Percentiles rank a stretch among this genome's conserved stretches.
phyloP scores from a whole-genome alignment of 2,888 invertebrate genomes.

The Andrena chrysosceles region DNA sequence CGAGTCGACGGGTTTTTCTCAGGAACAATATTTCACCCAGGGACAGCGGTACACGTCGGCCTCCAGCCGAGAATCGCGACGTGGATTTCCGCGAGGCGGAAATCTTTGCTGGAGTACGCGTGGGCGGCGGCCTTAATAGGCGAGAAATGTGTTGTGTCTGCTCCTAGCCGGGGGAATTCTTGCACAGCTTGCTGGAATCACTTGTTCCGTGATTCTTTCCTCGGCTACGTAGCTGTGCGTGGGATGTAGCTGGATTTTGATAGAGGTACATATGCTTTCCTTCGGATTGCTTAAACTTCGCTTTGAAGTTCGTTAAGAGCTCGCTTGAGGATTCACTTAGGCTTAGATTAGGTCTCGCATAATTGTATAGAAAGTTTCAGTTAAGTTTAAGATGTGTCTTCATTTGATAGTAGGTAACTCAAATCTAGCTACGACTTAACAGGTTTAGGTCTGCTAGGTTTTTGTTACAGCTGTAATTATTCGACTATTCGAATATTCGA shows the following conservation, averaged over 20 bases:
- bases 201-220: constrained; percentile 14
- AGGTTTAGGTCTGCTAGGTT: too few species aligned
- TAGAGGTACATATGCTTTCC: background rate
- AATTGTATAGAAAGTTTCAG: too few species aligned
- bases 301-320: too few species aligned
- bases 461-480: too few species aligned
- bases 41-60: background rate
- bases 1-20: constrained; percentile 36
- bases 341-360: too few species aligned
- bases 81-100: constrained; percentile 55
- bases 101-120: constrained; percentile 51
- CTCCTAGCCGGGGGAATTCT: constrained; percentile 34
- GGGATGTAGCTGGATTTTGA: background rate
- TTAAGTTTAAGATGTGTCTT: too few species aligned
- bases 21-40: constrained; percentile 43
- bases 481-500: too few species aligned
- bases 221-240: background rate
- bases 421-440: too few species aligned
- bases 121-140: constrained; percentile 63
- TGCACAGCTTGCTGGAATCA: constrained; percentile 2
- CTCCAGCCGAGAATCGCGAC: constrained; percentile 11
- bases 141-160: constrained; percentile 63
- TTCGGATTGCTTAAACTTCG: background rate
- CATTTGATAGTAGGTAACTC: too few species aligned
- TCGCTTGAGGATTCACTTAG: too few species aligned